Evolutionary conservation across 2,888 invertebrate species (phyloP).

Genomic region (Tetanocera ferruginea): DNA sequence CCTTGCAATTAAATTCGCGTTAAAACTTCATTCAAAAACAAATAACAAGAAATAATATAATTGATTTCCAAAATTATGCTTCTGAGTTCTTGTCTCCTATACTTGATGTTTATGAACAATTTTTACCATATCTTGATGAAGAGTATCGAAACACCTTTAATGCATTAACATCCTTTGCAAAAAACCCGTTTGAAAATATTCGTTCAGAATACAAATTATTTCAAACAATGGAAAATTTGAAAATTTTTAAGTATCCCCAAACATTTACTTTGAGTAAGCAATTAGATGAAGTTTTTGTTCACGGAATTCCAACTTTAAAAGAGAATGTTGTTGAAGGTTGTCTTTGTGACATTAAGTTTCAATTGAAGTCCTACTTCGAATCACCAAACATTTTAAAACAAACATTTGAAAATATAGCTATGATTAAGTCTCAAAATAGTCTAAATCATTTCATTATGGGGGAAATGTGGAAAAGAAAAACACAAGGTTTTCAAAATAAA

Average conservation of each 20-base stretch:
- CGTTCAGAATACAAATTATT: conserved; percentile 34
- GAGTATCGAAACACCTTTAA: conserved; percentile 24
- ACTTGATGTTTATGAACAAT: conserved; percentile 27
- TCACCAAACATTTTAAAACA: conserved; percentile 37
- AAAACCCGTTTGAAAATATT: conserved; percentile 31
- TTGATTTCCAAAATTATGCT: conserved; percentile 30
- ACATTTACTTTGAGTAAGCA: conserved; percentile 34
- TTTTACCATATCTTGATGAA: conserved; percentile 31
- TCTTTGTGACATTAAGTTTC: conserved; percentile 39
- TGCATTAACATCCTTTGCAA: conserved; percentile 32
- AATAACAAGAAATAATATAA: conserved; percentile 37
- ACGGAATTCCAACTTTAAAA: conserved; percentile 41
- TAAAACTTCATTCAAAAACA: conserved; percentile 39
- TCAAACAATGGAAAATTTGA: conserved; percentile 31
- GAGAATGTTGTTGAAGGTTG: conserved; percentile 41
- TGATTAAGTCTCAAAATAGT: conserved; percentile 33
- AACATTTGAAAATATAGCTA: conserved; percentile 37
- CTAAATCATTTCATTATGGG: conserved; percentile 41
- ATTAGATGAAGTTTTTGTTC: conserved; percentile 40
- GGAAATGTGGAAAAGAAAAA: conserved; percentile 41
- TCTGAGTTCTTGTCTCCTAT: conserved; percentile 32
- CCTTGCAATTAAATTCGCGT: conserved; percentile 18
- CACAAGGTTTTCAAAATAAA: conserved; percentile 25
- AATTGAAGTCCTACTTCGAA: conserved; percentile 39
- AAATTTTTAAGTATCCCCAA: conserved; percentile 34